Conservation (phyloP, 1,140 invertebrate genomes). For the Brachionus koreanus region DNA sequence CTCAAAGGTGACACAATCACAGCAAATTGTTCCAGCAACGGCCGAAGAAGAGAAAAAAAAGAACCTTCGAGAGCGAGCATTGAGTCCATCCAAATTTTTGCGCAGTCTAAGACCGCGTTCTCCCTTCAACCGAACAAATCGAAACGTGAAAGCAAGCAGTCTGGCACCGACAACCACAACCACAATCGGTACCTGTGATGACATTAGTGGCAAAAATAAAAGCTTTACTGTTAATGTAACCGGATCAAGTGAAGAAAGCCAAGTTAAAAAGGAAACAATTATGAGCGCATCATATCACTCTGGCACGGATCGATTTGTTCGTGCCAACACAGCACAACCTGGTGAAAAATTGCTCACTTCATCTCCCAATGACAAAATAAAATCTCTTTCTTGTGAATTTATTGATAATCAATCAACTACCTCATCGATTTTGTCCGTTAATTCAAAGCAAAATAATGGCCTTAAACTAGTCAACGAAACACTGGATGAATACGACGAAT, state of each 20-base stretch:
- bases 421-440: neutral
- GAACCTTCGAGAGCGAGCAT: conserved; percentile 10
- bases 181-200: neutral
- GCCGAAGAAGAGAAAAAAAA: conserved; percentile 3
- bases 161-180: conserved; percentile 2
- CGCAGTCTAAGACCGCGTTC: conserved; percentile 34
- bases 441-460: neutral
- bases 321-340: neutral
- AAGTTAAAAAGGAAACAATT: neutral
- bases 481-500: neutral
- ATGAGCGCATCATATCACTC: conserved; percentile 36
- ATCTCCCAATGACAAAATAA: neutral
- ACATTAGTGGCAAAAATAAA: conserved; percentile 40
- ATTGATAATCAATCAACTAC: conserved; percentile 24
- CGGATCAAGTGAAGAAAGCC: neutral
- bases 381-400: conserved; percentile 18
- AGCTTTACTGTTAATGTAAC: conserved; percentile 21
- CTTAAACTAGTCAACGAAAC: neutral
- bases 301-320: neutral
- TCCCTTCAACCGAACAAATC: conserved; percentile 19
- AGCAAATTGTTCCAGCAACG: neutral
- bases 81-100: conserved; percentile 38
- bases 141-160: conserved; percentile 12
- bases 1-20: neutral
- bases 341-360: neutral